These are phyloP conservation scores for Tetraneura akinire DNA, from an alignment of 1,140 invertebrate genomes.

Conservation along the genomic window DNA sequence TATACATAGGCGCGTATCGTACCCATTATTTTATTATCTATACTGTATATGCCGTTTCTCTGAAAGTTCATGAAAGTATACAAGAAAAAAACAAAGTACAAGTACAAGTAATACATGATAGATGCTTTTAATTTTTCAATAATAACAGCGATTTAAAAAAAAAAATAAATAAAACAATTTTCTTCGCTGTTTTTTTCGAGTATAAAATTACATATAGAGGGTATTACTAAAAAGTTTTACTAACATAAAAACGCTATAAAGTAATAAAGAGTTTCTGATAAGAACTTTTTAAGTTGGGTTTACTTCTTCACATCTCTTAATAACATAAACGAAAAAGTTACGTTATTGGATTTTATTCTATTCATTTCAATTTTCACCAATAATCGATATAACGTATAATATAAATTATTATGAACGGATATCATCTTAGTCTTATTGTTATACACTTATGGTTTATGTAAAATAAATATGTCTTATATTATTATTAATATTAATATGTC, in stretches of 20 bases:
- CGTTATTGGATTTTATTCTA: conserved; percentile 21
- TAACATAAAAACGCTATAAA: neutral
- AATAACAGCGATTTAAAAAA: neutral
- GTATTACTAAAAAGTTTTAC: neutral
- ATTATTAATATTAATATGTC: no score
- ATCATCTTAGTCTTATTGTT: no score
- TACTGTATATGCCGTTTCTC: no score
- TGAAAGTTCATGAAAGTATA: neutral
- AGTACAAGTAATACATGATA: no score
- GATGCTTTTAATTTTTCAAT: neutral
- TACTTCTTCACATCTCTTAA: neutral
- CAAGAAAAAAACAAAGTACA: no score
- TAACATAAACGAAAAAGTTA: conserved; percentile 40
- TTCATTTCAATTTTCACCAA: neutral
- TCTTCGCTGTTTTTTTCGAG: neutral
- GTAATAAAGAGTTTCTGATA: neutral
- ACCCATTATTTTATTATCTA: no score
- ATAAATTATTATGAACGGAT: no score
- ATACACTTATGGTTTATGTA: no score
- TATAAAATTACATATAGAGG: neutral
- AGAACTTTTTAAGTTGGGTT: conserved; percentile 33
- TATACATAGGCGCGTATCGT: no score
- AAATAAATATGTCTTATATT: no score
- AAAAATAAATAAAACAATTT: neutral
- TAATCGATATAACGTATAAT: neutral